Evolutionary conservation across 2,797 vertebrate genomes (phyloP).

Genomic region (Notolepis coatsorum): DNA sequence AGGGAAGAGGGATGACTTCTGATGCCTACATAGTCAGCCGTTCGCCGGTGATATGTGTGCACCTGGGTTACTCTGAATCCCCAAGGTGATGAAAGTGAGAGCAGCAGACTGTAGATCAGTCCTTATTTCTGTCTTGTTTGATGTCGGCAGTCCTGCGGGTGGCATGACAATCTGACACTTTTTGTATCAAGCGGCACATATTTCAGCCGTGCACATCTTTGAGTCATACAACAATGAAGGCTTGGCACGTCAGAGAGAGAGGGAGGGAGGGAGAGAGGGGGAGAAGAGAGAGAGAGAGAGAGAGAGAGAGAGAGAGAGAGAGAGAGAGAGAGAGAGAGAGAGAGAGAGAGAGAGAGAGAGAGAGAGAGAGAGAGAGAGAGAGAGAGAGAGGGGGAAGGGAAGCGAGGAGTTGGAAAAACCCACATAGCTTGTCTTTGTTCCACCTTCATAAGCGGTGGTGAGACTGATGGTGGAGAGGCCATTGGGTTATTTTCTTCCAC

Average conservation of each 20-base stretch:
- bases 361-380: too few species aligned
- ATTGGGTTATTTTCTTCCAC: conserved; percentile 26
- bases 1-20: neutral
- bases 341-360: too few species aligned
- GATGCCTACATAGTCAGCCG: neutral
- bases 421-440: conserved; percentile 45
- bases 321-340: too few species aligned
- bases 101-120: neutral
- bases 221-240: conserved; percentile 20
- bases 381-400: conserved; percentile 22
- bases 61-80: neutral
- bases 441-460: conserved; percentile 26
- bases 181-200: conserved; percentile 16
- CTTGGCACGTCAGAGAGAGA: conserved; percentile 22
- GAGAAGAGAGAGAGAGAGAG: too few species aligned
- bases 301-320: too few species aligned
- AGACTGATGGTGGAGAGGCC: conserved; percentile 50
- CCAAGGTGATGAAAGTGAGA: too few species aligned
- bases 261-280: neutral
- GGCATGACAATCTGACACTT: conserved; percentile 1
- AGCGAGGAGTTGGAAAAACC: conserved; percentile 18
- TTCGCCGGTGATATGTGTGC: neutral
- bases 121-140: neutral
- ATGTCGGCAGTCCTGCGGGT: neutral
- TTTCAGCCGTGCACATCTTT: conserved; percentile 14